phyloP scores from a whole-genome alignment of 2,113 vertebrate genomes.

The Camelus bactrianus region DNA sequence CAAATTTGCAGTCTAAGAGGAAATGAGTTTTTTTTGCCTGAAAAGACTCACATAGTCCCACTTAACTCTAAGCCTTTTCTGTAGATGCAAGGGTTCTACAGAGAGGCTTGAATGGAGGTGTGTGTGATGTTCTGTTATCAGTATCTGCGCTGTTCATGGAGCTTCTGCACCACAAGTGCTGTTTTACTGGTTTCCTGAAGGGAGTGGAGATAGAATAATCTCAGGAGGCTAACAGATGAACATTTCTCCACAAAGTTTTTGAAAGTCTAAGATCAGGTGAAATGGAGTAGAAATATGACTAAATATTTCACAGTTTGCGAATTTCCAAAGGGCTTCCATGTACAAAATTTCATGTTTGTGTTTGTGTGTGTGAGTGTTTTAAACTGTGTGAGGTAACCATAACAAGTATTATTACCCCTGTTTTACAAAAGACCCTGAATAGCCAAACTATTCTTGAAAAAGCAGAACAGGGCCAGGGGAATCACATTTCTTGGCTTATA shows the following conservation, averaged over 20 bases:
- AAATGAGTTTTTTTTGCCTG: not conserved
- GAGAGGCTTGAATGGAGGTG: not conserved
- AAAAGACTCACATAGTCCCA: not conserved
- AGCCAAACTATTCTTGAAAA: too few relatives aligned
- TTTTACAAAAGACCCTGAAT: too few relatives aligned
- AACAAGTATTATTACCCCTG: not conserved
- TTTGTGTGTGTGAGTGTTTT: not conserved
- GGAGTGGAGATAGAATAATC: not conserved
- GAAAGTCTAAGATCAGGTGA: not conserved
- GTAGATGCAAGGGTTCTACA: not conserved
- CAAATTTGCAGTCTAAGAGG: not conserved
- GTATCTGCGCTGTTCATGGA: not conserved
- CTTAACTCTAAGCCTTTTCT: not conserved
- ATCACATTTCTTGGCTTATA: too few relatives aligned
- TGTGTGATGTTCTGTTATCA: not conserved
- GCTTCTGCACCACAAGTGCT: not conserved
- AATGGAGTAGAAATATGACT: not conserved
- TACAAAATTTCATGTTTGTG: not conserved
- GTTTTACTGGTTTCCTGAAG: not conserved
- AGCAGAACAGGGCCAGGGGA: too few relatives aligned
- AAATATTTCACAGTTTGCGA: not conserved
- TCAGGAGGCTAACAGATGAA: not conserved
- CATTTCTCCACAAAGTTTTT: not conserved
- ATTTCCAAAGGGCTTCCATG: not conserved
- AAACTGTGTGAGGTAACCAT: not conserved